Evolutionary conservation across 2,888 invertebrate species (phyloP).

Genomic region (Barypeithes pellucidus): DNA sequence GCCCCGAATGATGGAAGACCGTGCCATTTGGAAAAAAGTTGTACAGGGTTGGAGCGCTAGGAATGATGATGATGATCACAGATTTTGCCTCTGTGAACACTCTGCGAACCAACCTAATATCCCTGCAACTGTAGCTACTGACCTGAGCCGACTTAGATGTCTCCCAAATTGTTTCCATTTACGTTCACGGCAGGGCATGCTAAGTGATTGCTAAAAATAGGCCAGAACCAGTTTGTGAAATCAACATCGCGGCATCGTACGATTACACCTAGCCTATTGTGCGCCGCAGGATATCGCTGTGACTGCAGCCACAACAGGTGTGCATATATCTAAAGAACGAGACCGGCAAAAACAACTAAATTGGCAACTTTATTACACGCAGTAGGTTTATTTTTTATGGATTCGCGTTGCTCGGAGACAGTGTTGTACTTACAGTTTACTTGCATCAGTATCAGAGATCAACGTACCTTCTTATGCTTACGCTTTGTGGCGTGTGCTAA

Average conservation of each 20-base stretch:
- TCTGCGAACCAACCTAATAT: background rate
- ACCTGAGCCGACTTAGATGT: constrained; percentile 5
- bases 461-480: too few species aligned
- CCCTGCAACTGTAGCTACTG: background rate
- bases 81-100: too few species aligned
- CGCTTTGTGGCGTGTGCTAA: too few species aligned
- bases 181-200: constrained; percentile 16
- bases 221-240: constrained; percentile 52
- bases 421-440: background rate
- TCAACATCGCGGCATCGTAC: constrained; percentile 38
- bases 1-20: too few species aligned
- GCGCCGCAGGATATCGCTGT: constrained; percentile 39
- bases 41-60: too few species aligned
- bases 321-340: constrained; percentile 45
- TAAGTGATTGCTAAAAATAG: constrained; percentile 46
- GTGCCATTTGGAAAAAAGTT: too few species aligned
- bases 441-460: too few species aligned
- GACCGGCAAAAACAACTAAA: constrained; percentile 49
- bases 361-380: constrained; percentile 51
- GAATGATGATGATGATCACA: too few species aligned
- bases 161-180: constrained; percentile 31
- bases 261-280: constrained; percentile 49
- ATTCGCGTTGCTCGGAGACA: constrained; percentile 13
- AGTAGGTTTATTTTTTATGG: constrained; percentile 34
- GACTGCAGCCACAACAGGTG: constrained; percentile 49